A percentile compares a stretch with the other conserved stretches of the same genome.
phyloP scores from a whole-genome alignment of 2,888 invertebrate species.

The Linyphia triangularis region DNA sequence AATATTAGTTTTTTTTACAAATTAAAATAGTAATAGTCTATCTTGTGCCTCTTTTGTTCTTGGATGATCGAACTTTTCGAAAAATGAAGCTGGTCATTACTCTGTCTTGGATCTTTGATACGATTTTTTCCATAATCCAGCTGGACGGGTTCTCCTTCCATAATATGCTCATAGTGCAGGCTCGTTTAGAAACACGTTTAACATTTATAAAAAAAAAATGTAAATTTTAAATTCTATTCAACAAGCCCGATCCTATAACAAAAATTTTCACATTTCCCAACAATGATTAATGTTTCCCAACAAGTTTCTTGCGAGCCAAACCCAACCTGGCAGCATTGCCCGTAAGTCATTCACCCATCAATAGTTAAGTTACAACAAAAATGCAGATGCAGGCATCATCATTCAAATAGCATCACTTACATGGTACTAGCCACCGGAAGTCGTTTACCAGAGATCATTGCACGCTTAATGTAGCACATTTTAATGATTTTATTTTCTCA shows the following conservation, averaged over 20 bases:
- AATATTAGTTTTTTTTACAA: too few relatives aligned
- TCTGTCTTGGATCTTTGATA: too few relatives aligned
- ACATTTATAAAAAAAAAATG: too few relatives aligned
- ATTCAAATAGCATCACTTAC: constrained; percentile 48
- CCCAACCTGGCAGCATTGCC: constrained; percentile 48
- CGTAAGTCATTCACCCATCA: constrained; percentile 59
- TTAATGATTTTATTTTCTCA: neutral
- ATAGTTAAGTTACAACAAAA: neutral
- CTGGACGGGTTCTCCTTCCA: too few relatives aligned
- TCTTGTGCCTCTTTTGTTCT: too few relatives aligned
- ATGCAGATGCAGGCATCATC: constrained; percentile 45
- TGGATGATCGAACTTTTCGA: too few relatives aligned
- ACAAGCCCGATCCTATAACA: neutral
- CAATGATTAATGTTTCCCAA: neutral
- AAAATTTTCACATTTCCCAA: constrained; percentile 1
- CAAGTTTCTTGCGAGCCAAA: neutral
- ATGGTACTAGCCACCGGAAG: constrained; percentile 47
- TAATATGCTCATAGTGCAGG: too few relatives aligned
- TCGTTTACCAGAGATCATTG: constrained; percentile 43
- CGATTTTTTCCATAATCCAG: too few relatives aligned
- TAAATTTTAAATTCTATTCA: too few relatives aligned
- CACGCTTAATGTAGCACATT: constrained; percentile 51
- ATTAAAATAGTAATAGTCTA: too few relatives aligned
- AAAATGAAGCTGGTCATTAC: too few relatives aligned
- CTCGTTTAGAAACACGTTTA: too few relatives aligned